These are phyloP conservation scores for Microplitis demolitor DNA, from an alignment of 1,140 invertebrate genomes.

Conservation along the genomic window DNA sequence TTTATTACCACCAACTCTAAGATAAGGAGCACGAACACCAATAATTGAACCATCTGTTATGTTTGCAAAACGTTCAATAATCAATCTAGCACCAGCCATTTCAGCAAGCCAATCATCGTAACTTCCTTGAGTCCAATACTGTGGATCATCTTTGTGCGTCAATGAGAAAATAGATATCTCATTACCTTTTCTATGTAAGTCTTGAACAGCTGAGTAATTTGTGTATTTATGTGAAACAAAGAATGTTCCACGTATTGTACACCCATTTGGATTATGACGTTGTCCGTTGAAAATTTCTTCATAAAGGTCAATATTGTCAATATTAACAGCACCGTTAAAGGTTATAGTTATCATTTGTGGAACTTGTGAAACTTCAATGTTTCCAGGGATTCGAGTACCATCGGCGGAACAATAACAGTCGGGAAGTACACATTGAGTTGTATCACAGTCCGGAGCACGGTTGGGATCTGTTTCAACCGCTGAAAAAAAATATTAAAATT, in stretches of 20 bases:
- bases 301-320: slow-evolving; percentile 91
- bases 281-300: slow-evolving; percentile 88
- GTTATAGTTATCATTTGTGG: slow-evolving; percentile 95
- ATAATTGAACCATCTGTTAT: slow-evolving; percentile 90
- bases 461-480: slow-evolving; percentile 88
- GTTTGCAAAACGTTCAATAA: slow-evolving; percentile 87
- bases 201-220: slow-evolving; percentile 92
- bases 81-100: slow-evolving; percentile 90
- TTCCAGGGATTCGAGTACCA: slow-evolving; percentile 86
- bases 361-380: slow-evolving; percentile 80
- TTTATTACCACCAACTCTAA: slow-evolving; percentile 90
- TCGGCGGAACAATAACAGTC: slow-evolving; percentile 95
- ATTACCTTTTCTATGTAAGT: slow-evolving; percentile 88
- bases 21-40: slow-evolving; percentile 86
- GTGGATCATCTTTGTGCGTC: slow-evolving; percentile 88
- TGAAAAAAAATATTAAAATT: slow-evolving; percentile 49
- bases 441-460: slow-evolving; percentile 87
- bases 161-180: slow-evolving; percentile 94
- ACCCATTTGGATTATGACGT: slow-evolving; percentile 89
- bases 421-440: slow-evolving; percentile 83
- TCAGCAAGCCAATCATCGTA: slow-evolving; percentile 94
- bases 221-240: slow-evolving; percentile 96
- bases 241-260: slow-evolving; percentile 91
- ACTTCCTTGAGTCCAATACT: slow-evolving; percentile 85
- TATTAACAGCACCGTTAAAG: slow-evolving; percentile 93